phyloP scores from a whole-genome alignment of 2,797 vertebrate genomes.

The Oophaga sylvatica region DNA sequence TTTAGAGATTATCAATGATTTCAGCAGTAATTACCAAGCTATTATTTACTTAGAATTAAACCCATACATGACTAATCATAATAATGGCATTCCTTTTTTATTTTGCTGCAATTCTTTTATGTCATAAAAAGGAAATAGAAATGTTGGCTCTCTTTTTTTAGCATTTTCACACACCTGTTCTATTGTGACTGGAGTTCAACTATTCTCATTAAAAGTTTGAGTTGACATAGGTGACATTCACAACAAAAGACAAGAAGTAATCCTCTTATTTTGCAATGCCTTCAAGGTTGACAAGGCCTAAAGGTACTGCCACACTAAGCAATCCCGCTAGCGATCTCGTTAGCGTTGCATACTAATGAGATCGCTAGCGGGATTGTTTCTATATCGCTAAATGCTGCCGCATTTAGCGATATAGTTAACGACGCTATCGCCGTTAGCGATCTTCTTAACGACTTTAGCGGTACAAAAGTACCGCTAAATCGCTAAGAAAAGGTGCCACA shows the following conservation, averaged over 20 bases:
- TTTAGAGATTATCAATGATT: neutral
- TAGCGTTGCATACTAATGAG: too few relatives aligned
- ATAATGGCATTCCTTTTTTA: neutral
- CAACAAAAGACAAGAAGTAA: conserved; percentile 29
- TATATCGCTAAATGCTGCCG: too few relatives aligned
- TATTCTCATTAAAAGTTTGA: conserved; percentile 15
- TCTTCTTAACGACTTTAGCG: too few relatives aligned
- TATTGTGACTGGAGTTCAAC: conserved; percentile 8
- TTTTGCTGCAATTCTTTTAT: neutral
- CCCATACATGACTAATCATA: neutral
- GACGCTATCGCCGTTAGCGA: too few relatives aligned
- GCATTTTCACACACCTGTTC: conserved; percentile 35
- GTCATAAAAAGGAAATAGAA: neutral
- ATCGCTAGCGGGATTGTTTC: too few relatives aligned
- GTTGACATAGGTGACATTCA: neutral
- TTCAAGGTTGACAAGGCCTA: neutral
- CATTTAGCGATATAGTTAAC: too few relatives aligned
- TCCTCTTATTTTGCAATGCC: conserved; percentile 18
- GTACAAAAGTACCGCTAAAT: too few relatives aligned
- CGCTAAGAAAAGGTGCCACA: too few relatives aligned
- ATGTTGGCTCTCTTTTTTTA: neutral
- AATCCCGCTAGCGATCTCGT: too few relatives aligned
- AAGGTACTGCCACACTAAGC: too few relatives aligned
- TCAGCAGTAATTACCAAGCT: neutral
- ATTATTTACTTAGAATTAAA: neutral